phyloP scores from a whole-genome alignment of 2,113 vertebrate genomes.

The Lepus europaeus region DNA sequence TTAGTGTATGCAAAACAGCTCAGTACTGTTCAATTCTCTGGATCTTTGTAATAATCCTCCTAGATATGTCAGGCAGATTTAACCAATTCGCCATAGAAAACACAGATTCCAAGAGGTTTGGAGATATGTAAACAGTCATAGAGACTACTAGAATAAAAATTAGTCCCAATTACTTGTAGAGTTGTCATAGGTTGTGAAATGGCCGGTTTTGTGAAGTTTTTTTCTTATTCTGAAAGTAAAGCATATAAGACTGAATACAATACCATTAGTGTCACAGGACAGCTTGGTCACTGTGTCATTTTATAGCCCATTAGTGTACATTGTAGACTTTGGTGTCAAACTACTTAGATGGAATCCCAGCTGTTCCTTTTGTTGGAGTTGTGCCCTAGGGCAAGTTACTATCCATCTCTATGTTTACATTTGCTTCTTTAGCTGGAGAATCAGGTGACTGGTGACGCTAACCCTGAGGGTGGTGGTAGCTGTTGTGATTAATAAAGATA shows the following conservation, averaged over 20 bases:
- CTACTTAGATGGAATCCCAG: background rate
- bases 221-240: background rate
- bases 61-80: background rate
- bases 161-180: background rate
- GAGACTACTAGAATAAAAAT: background rate
- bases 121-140: background rate
- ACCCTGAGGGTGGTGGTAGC: background rate
- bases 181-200: too few relatives aligned
- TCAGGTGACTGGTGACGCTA: background rate
- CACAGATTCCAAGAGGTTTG: background rate
- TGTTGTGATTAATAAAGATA: slow-evolving; percentile 13
- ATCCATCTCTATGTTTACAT: background rate
- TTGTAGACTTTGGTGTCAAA: background rate
- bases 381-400: background rate
- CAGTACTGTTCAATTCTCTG: background rate
- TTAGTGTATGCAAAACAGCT: background rate
- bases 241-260: background rate
- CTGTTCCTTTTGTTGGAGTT: background rate
- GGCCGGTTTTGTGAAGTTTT: background rate
- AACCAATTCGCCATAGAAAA: background rate
- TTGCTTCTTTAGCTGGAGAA: background rate
- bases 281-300: background rate
- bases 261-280: background rate
- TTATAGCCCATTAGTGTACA: background rate
- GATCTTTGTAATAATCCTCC: background rate